phyloP scores from a whole-genome alignment of 2,888 invertebrate genomes.

The Chymomyza fuscimana region DNA sequence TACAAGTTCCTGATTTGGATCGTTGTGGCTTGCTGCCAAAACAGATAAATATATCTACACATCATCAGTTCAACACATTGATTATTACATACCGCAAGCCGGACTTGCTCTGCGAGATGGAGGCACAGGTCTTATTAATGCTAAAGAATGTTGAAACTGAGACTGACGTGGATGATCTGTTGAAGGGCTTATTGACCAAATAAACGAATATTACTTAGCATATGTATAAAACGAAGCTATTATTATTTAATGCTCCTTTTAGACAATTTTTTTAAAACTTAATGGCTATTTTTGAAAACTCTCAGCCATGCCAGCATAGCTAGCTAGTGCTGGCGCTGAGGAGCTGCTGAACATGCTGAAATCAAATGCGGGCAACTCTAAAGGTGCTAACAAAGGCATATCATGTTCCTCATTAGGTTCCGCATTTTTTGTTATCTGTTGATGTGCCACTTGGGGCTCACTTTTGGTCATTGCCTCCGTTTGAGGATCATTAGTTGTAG shows the following conservation, averaged over 20 bases:
- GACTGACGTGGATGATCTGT: conserved; percentile 77
- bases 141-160: conserved; percentile 78
- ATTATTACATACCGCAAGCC: conserved; percentile 90
- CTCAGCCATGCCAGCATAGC: conserved; percentile 52
- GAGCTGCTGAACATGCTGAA: conserved; percentile 64
- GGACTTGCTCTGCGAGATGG: conserved; percentile 84
- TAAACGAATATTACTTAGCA: conserved; percentile 42
- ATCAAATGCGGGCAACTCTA: conserved; percentile 77
- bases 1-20: conserved; percentile 85
- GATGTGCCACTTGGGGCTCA: conserved; percentile 36
- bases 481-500: conserved; percentile 41
- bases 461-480: conserved; percentile 42
- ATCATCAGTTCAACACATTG: conserved; percentile 88
- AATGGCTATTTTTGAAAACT: conserved; percentile 56
- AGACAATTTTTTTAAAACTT: neutral
- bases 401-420: conserved; percentile 52
- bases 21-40: conserved; percentile 83
- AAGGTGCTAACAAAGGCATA: conserved; percentile 73
- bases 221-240: conserved; percentile 1
- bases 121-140: conserved; percentile 81
- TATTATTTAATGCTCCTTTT: conserved; percentile 1
- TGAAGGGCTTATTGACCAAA: conserved; percentile 75
- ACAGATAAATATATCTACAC: conserved; percentile 84
- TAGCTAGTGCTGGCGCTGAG: conserved; percentile 57
- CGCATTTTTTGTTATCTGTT: conserved; percentile 11